A percentile compares a stretch with the other conserved stretches of the same genome.
phyloP scores from a whole-genome alignment of 2,113 vertebrate genomes.

The Zingel zingel region DNA sequence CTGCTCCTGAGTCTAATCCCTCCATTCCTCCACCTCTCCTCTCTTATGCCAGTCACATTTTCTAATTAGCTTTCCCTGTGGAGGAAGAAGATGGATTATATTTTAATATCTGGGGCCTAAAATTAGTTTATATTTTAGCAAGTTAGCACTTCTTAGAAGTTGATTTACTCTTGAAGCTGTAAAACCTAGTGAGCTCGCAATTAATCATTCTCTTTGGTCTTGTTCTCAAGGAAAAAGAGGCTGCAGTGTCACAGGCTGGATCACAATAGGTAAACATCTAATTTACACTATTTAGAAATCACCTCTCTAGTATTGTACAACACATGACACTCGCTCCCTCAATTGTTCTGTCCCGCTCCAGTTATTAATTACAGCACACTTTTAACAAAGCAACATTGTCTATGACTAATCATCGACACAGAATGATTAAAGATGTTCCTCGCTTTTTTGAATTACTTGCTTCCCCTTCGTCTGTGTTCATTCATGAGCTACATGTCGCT shows the following conservation, averaged over 20 bases:
- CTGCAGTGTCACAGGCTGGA: constrained; percentile 83
- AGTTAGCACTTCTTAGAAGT: constrained; percentile 90
- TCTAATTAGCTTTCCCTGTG: constrained; percentile 89
- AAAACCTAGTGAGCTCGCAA: constrained; percentile 87
- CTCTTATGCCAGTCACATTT: constrained; percentile 89
- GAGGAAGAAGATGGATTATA: constrained; percentile 93
- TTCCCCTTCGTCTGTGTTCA: constrained; percentile 51
- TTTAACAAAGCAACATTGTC: constrained; percentile 84
- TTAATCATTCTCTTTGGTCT: constrained; percentile 82
- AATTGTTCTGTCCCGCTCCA: constrained; percentile 70
- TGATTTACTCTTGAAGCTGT: constrained; percentile 90
- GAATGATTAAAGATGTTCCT: constrained; percentile 81
- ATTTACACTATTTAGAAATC: constrained; percentile 87
- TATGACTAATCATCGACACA: constrained; percentile 82
- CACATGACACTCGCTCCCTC: constrained; percentile 77
- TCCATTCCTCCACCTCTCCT: constrained; percentile 84
- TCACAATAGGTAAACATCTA: constrained; percentile 85
- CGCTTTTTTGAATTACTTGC: constrained; percentile 71
- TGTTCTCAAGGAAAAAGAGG: constrained; percentile 73
- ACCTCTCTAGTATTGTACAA: constrained; percentile 84
- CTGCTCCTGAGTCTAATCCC: constrained; percentile 80
- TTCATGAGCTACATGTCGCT: constrained; percentile 63
- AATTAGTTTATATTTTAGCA: constrained; percentile 94
- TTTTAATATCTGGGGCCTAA: constrained; percentile 93
- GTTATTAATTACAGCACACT: constrained; percentile 84